phyloP scores from a whole-genome alignment of 2,113 vertebrate species.

The Crotalus tigris region DNA sequence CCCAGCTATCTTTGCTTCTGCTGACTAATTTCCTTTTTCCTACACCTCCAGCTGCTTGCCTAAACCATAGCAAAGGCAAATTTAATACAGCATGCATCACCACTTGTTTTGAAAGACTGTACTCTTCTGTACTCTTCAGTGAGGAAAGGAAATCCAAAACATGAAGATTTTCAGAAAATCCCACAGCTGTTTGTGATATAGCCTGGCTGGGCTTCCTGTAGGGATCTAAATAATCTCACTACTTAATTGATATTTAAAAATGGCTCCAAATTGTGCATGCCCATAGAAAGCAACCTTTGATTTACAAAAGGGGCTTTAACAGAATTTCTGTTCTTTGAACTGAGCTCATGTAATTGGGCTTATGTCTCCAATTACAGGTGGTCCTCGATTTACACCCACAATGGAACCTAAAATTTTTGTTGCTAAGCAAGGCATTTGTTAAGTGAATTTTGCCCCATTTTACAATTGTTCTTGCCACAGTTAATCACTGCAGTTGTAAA shows the following conservation, averaged over 20 bases:
- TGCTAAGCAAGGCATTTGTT: neutral
- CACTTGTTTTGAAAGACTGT: constrained; percentile 12
- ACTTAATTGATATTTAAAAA: neutral
- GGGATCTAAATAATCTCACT: neutral
- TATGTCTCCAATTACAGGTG: neutral
- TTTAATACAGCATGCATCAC: neutral
- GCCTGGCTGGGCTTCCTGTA: neutral
- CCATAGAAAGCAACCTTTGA: neutral
- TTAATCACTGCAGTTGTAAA: no score
- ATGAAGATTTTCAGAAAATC: neutral
- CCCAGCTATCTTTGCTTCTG: constrained; percentile 19
- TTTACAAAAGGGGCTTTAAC: neutral
- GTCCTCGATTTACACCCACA: neutral
- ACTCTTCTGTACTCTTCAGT: neutral
- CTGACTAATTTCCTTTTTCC: constrained; percentile 54
- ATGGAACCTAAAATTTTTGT: neutral
- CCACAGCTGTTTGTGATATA: accelerated
- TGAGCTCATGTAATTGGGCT: no score
- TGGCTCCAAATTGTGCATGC: neutral
- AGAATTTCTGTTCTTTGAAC: neutral
- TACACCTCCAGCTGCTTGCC: constrained; percentile 19
- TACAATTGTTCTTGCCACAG: no score
- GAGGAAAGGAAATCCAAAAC: neutral
- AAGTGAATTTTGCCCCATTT: neutral
- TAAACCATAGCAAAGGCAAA: neutral